phyloP scores from a whole-genome alignment of 2,113 vertebrate genomes.

The Morone chrysops region DNA sequence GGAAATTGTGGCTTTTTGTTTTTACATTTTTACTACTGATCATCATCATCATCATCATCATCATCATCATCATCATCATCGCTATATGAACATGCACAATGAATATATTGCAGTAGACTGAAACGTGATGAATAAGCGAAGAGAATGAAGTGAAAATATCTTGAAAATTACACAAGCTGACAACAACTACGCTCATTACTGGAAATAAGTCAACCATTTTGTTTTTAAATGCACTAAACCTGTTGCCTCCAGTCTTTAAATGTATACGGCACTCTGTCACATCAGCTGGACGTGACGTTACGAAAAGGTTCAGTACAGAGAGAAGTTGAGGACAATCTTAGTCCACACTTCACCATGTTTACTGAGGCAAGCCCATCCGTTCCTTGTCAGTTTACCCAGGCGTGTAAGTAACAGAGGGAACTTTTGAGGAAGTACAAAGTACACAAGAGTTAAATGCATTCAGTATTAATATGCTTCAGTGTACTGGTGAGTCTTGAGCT shows the following conservation, averaged over 20 bases:
- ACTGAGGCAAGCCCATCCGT: constrained; percentile 36
- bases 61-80: too few species aligned
- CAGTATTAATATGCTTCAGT: not conserved
- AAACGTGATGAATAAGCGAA: too few species aligned
- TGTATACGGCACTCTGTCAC: not conserved
- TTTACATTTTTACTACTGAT: not conserved
- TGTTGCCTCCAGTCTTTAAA: not conserved
- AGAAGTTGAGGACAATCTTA: not conserved
- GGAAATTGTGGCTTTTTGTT: not conserved
- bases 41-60: too few species aligned
- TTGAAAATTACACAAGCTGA: too few species aligned
- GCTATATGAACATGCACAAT: too few species aligned
- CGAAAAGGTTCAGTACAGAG: not conserved
- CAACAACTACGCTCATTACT: too few species aligned
- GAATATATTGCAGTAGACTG: too few species aligned
- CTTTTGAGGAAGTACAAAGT: constrained; percentile 68
- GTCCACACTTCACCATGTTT: constrained; percentile 36
- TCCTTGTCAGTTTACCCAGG: constrained; percentile 34
- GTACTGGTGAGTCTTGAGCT: not conserved
- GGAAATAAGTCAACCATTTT: too few species aligned
- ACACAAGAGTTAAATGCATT: not conserved
- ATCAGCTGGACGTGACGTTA: not conserved
- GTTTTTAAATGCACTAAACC: not conserved
- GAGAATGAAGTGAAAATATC: too few species aligned
- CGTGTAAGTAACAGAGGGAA: constrained; percentile 8